These are phyloP conservation scores for Trichonephila clavata DNA, from an alignment of 1,140 invertebrate genomes.

Conservation along the genomic window DNA sequence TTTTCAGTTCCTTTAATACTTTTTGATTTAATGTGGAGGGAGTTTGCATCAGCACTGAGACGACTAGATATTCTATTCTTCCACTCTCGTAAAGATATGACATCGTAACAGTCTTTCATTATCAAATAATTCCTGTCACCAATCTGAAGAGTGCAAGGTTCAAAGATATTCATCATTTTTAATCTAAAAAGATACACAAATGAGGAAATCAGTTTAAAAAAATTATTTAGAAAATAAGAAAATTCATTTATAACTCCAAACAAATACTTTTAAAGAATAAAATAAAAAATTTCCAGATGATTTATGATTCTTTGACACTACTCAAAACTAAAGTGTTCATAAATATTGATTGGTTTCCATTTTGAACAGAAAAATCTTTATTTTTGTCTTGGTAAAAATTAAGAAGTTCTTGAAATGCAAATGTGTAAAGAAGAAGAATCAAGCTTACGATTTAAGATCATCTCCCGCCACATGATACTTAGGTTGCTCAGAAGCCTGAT, in stretches of 20 bases:
- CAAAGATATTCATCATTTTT: conserved; percentile 91
- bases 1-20: neutral
- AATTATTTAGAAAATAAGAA: no score
- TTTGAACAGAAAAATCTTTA: no score
- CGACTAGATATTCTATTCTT: conserved; percentile 66
- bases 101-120: conserved; percentile 84
- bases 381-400: no score
- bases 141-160: conserved; percentile 93
- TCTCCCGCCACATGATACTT: conserved; percentile 88
- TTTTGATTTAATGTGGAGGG: conserved; percentile 60
- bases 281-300: no score
- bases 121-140: conserved; percentile 90
- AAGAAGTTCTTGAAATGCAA: neutral
- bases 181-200: conserved; percentile 82
- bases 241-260: no score
- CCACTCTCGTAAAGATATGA: conserved; percentile 84
- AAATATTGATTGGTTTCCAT: no score
- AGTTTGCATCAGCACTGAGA: neutral
- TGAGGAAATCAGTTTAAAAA: no score
- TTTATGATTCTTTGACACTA: no score
- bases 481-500: conserved; percentile 85
- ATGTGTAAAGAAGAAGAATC: neutral
- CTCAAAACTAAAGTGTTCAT: no score
- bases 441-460: conserved; percentile 82
- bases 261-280: no score